Percentiles rank a stretch among this genome's conserved stretches.
Conservation (phyloP, 2,113 vertebrate species). For the Pyxicephalus adspersus region DNA sequence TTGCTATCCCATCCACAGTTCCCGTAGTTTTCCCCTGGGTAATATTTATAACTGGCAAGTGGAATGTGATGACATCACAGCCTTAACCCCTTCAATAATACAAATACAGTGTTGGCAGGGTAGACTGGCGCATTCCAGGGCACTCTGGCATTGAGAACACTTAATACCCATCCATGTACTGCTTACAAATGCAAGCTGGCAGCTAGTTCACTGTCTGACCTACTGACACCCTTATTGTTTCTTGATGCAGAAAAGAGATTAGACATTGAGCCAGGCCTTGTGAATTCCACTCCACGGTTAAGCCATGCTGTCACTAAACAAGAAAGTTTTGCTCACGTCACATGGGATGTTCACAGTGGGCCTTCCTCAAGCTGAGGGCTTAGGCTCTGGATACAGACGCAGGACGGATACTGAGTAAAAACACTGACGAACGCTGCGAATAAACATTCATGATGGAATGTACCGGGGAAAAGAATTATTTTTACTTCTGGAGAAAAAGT, state of each 20-base stretch:
- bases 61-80: slow-evolving; percentile 20
- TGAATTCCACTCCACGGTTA: slow-evolving; percentile 2
- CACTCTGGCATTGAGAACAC: neutral
- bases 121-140: slow-evolving; percentile 7
- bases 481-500: neutral
- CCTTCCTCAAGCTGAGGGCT: slow-evolving; percentile 15
- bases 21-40: neutral
- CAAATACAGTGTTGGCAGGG: neutral
- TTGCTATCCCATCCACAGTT: neutral
- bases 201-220: slow-evolving; percentile 13
- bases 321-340: slow-evolving; percentile 16
- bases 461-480: neutral
- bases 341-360: neutral
- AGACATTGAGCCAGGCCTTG: neutral
- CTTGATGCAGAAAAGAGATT: slow-evolving; percentile 1
- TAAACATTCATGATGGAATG: slow-evolving; percentile 1
- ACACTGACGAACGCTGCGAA: slow-evolving; percentile 9
- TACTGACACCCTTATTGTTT: slow-evolving; percentile 22
- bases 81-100: neutral
- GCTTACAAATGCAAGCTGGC: slow-evolving; percentile 12
- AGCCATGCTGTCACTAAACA: slow-evolving; percentile 2
- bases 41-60: slow-evolving; percentile 29
- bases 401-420: slow-evolving; percentile 6
- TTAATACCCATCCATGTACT: slow-evolving; percentile 20
- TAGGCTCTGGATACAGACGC: slow-evolving; percentile 1